phyloP scores from a whole-genome alignment of 1,140 invertebrate genomes.

The Drosophila nikananu region DNA sequence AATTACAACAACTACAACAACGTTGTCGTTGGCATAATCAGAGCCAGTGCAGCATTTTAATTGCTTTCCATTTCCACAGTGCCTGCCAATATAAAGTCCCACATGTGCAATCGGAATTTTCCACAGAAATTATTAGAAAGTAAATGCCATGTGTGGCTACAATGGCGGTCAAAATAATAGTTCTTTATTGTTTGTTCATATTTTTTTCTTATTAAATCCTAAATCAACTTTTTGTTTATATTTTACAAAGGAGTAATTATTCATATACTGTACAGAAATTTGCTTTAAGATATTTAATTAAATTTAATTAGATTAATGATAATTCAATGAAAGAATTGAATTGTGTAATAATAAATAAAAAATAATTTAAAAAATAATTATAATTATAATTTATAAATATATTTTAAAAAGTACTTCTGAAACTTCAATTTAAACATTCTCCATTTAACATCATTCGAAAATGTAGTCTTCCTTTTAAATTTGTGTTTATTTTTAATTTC shows the following conservation, averaged over 20 bases:
- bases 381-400: no score
- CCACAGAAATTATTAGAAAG: slow-evolving; percentile 83
- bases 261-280: neutral
- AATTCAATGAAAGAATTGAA: no score
- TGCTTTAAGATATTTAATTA: no score
- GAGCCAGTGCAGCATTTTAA: slow-evolving; percentile 80
- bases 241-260: neutral
- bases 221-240: neutral
- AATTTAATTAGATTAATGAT: no score
- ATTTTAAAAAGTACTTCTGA: no score
- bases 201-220: neutral
- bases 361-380: no score
- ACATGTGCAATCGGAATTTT: slow-evolving; percentile 83
- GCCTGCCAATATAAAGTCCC: slow-evolving; percentile 78
- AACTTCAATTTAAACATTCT: no score
- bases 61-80: slow-evolving; percentile 79
- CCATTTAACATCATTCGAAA: no score
- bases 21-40: slow-evolving; percentile 73
- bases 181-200: neutral
- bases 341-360: no score
- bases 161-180: neutral
- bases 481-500: no score
- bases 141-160: slow-evolving; percentile 61
- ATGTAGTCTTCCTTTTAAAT: no score
- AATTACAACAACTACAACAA: neutral